Evolutionary conservation across 92 coral and sea anemone species (phyloP), one percentile per base, ranked within the genome.

Genomic region (Porites cylindrica): DNA sequence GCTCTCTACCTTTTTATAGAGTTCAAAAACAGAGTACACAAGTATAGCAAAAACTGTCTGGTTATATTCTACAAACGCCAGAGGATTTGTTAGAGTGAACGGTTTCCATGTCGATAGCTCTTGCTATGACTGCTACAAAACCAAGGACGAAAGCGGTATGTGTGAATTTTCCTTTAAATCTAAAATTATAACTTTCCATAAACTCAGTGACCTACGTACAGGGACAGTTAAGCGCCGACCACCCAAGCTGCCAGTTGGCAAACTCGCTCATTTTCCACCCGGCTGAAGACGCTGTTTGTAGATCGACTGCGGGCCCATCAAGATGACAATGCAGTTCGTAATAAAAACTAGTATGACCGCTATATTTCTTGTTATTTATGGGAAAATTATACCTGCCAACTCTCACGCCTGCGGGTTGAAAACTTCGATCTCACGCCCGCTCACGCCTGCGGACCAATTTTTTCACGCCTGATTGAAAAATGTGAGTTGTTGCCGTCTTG

Each of bases 161-260:
- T 10, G 43, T 8, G 54, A 51, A 10, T 10, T 54, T 54, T 54
- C 7, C 10, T 52, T 52, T 75, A 53, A 52, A 75, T 75, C 78
- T 20, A 75, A 70, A 56, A 81, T 81, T 69, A 12, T 47, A 51
- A 59, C 43, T 10, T 66, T 80, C 58, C 66, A 66, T 67, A 70
- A 71, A 58, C 78, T 29, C 32, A 29, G 32, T 68, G 69, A 19
- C 86, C 59, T 59, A 47, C 6, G 6, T 38, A 38, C 77, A 38
- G 43, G 19, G 59, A 6, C 59, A 12, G 10, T 58, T 32, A 71
- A 61, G 51, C 32, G 18, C 19, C 29, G 85, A 70, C 86, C 86
- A 82, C 86, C 50, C 86, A 82, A 82, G 86, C 77, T 1, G 78
- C 8, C 71, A 29, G 58, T 32, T 82, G 70, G 71, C 66, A 82